These are phyloP conservation scores for Ostrea denselamellosa DNA, from an alignment of 1,140 invertebrate species.

Conservation along the genomic window DNA sequence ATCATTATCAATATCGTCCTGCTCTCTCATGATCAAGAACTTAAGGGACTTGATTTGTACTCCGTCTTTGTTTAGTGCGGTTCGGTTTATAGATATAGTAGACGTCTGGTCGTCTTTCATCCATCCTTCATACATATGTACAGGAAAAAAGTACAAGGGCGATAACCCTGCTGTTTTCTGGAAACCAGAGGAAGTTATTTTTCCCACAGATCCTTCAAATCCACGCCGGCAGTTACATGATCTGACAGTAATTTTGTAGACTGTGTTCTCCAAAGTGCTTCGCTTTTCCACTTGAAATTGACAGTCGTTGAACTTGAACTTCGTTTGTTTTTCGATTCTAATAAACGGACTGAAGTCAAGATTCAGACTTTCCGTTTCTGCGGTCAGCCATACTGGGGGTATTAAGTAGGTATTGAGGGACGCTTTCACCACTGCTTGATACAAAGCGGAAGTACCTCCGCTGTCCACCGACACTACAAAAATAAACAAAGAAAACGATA, in stretches of 20 bases:
- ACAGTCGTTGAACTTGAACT: conserved; percentile 1
- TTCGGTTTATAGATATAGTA: background rate
- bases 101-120: background rate
- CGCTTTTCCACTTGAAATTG: background rate
- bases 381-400: background rate
- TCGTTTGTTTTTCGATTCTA: background rate
- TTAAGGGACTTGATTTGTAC: background rate
- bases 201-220: background rate
- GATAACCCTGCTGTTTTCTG: background rate
- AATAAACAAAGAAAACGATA: background rate
- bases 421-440: background rate
- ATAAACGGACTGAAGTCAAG: background rate
- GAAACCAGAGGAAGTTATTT: background rate
- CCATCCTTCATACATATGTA: background rate
- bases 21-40: background rate
- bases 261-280: background rate
- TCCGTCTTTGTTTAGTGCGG: background rate
- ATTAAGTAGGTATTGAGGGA: background rate
- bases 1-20: background rate
- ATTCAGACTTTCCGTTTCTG: background rate
- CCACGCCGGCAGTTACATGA: background rate
- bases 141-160: background rate
- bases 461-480: background rate
- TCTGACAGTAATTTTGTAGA: background rate
- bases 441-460: background rate